Conservation (phyloP, 1,140 invertebrate genomes). For the Brachionus paranguensis region DNA sequence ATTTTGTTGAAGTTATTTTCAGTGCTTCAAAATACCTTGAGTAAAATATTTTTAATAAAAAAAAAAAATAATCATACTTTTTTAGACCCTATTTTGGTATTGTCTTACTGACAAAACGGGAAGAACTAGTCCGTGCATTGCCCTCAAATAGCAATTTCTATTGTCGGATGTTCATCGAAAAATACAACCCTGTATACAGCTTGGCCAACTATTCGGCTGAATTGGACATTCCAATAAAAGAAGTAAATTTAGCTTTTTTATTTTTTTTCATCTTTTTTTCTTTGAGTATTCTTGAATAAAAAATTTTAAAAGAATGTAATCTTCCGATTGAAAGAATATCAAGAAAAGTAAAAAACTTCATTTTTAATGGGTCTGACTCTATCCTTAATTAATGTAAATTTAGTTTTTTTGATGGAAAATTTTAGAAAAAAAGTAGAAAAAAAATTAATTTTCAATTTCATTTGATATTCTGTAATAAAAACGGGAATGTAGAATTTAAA, state of each 20-base stretch:
- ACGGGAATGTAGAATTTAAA: too few species aligned
- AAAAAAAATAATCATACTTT: background rate
- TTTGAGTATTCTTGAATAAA: background rate
- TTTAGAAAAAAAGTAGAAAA: too few species aligned
- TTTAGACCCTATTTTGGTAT: conserved; percentile 32
- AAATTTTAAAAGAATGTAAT: background rate
- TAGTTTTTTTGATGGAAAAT: too few species aligned
- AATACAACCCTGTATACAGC: background rate
- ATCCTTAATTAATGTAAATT: too few species aligned
- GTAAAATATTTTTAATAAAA: background rate
- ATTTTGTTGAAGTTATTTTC: conserved; percentile 34
- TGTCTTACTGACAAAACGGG: background rate
- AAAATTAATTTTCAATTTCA: too few species aligned
- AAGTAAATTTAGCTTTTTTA: background rate
- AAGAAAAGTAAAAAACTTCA: background rate
- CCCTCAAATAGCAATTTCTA: conserved; percentile 6
- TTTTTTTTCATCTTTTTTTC: too few species aligned
- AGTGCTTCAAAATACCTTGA: conserved; percentile 1
- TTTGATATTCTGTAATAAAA: too few species aligned
- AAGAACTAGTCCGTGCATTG: background rate
- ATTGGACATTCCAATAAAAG: conserved; percentile 19
- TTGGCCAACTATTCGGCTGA: conserved; percentile 1
- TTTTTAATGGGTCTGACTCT: too few species aligned
- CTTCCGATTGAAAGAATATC: background rate
- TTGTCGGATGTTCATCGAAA: background rate